Conservation (phyloP, 2,797 vertebrate genomes). For the Discoglossus pictus region DNA sequence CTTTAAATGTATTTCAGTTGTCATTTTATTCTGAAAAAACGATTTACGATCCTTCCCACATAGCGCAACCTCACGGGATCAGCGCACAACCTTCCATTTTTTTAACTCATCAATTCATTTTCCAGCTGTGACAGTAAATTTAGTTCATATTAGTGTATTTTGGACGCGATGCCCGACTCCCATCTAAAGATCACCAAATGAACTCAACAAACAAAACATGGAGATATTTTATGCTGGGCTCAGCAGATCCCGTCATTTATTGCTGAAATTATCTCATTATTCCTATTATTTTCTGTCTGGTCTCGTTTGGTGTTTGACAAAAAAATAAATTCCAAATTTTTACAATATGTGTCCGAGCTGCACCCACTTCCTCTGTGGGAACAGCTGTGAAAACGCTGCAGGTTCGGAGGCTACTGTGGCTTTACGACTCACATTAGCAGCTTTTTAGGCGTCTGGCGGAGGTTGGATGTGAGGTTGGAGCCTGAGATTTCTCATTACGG, state of each 20-base stretch:
- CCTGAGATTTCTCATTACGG: slow-evolving; percentile 49
- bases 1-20: no score
- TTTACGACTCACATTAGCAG: slow-evolving; percentile 73
- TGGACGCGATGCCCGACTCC: no score
- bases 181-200: background rate
- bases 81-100: background rate
- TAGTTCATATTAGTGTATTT: no score
- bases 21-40: no score
- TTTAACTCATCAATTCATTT: background rate
- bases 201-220: slow-evolving; percentile 17
- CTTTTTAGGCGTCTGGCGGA: slow-evolving; percentile 63
- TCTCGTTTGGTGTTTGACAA: slow-evolving; percentile 29
- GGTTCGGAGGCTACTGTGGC: slow-evolving; percentile 72
- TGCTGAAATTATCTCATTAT: slow-evolving; percentile 20
- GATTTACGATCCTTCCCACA: background rate
- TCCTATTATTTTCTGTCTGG: slow-evolving; percentile 10
- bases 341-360: slow-evolving; percentile 67
- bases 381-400: slow-evolving; percentile 86
- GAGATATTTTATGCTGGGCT: slow-evolving; percentile 6
- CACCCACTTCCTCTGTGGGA: slow-evolving; percentile 82
- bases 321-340: slow-evolving; percentile 53
- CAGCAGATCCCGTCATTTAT: slow-evolving; percentile 6
- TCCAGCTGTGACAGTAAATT: background rate
- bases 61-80: no score
- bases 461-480: slow-evolving; percentile 60